Base-by-base conservation (phyloP, 2,888 invertebrate genomes). In the Arrhopalites spinosus region DNA sequence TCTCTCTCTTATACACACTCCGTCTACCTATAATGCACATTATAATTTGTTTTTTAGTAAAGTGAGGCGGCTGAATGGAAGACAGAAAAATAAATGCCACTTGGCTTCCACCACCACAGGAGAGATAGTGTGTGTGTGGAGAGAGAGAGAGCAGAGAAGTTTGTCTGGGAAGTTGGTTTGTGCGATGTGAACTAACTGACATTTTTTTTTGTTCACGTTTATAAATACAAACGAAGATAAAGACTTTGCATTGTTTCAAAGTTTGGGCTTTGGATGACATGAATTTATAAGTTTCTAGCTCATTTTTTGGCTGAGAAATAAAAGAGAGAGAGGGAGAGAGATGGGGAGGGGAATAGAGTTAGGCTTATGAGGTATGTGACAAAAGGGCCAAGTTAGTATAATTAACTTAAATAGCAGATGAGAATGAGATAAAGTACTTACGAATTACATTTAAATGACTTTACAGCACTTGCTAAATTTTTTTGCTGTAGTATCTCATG, bases 181-280 rank as follows among this genome's bases (percentile, higher is more conserved):
- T 2, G 11, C 45, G 45, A 45, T 45, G 13, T n/a, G n/a, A n/a
- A n/a, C n/a, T n/a, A n/a, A n/a, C n/a, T n/a, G n/a, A n/a, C n/a
- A n/a, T n/a, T 43, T 66, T 45, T 66, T 45, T 66, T 45, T 30
- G 30, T 63, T 36, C 20, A 17, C 15, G 66, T 43, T 66, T 66
- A 66, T 66, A 66, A 66, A 66, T 66, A 66, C 66, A 20, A 59
- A 43, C 11, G 20, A 7, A 29, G 53, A 56, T 70, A 70, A 56
- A 70, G 53, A 70, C 70, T 56, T 29, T 36, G 27, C 70, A 70
- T 56, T 70, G 56, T 70, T 56, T 56, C 29, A 59, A 23, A 59
- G 20, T n/a, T n/a, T 56, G 53, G 53, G 53, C 30, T 70, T 56
- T 30, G 17, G 29, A 27, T 50, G 47, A 29, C 69, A 69, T 25